phyloP scores from a whole-genome alignment of 2,888 invertebrate genomes.

The Aporophyla lueneburgensis region DNA sequence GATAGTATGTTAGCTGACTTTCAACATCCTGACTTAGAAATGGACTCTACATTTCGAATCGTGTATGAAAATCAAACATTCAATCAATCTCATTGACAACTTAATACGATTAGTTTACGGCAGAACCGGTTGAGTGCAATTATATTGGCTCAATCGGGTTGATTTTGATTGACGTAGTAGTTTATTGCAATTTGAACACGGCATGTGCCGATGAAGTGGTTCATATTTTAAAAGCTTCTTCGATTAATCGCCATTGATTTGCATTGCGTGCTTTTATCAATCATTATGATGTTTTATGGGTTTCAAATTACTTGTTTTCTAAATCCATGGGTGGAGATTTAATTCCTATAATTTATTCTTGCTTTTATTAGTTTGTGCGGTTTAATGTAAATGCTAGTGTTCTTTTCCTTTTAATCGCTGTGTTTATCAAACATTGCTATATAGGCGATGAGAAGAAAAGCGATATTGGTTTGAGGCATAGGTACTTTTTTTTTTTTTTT shows the following conservation, averaged over 20 bases:
- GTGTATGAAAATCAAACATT: slow-evolving; percentile 22
- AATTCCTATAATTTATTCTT: not conserved
- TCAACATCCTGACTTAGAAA: not conserved
- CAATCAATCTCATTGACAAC: slow-evolving; percentile 21
- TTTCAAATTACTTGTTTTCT: not conserved
- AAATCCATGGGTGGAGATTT: not conserved
- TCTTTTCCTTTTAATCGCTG: not conserved
- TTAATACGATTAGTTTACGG: slow-evolving; percentile 15
- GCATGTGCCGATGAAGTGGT: slow-evolving; percentile 20
- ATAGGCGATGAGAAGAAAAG: not conserved
- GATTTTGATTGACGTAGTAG: slow-evolving; percentile 28
- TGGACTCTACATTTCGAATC: not conserved
- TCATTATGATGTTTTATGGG: not conserved
- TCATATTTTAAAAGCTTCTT: slow-evolving; percentile 18
- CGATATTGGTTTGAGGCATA: too few relatives aligned
- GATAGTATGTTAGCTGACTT: not conserved
- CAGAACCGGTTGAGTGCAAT: slow-evolving; percentile 7
- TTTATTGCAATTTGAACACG: slow-evolving; percentile 27
- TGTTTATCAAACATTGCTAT: not conserved
- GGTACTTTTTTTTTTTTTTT: too few relatives aligned
- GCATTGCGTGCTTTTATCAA: not conserved
- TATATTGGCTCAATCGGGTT: slow-evolving; percentile 4
- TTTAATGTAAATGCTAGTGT: not conserved
- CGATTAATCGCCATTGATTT: not conserved
- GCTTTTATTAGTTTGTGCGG: not conserved